These are phyloP conservation scores for Villa cingulata DNA, from an alignment of 2,888 invertebrate species.

Conservation along the genomic window DNA sequence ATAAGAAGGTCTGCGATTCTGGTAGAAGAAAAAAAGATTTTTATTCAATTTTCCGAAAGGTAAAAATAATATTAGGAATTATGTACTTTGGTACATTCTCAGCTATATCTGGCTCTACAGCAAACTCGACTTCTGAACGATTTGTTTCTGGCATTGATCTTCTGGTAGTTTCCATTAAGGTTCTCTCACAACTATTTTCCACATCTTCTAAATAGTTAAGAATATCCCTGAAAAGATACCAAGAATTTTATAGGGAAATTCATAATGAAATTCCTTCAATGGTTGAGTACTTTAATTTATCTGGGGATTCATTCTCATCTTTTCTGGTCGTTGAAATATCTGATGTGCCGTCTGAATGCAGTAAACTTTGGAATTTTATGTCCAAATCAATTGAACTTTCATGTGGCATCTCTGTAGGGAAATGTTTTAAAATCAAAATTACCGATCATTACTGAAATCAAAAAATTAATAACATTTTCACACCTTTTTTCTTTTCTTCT, in stretches of 20 bases:
- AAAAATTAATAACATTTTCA: not conserved
- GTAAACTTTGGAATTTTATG: conserved; percentile 7
- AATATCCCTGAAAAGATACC: conserved; percentile 27
- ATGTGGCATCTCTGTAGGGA: not conserved
- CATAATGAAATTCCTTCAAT: conserved; percentile 9
- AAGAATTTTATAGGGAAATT: not conserved
- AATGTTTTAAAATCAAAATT: not conserved
- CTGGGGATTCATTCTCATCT: not conserved
- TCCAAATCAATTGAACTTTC: conserved; percentile 2
- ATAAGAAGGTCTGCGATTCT: conserved; percentile 34
- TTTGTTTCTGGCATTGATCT: conserved; percentile 32
- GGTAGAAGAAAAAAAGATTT: not conserved
- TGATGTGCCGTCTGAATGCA: not conserved
- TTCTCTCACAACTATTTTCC: conserved; percentile 34
- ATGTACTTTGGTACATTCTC: conserved; percentile 35
- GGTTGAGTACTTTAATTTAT: conserved; percentile 16
- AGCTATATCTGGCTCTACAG: conserved; percentile 33
- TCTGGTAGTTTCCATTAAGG: conserved; percentile 30
- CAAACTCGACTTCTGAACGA: conserved; percentile 33
- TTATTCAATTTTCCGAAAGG: too few relatives aligned
- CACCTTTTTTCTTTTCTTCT: conserved; percentile 32
- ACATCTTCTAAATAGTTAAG: conserved; percentile 34
- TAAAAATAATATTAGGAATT: not conserved
- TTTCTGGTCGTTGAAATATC: not conserved
- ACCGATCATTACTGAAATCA: too few relatives aligned